Evolutionary conservation across 1,140 invertebrate genomes (phyloP).

Genomic region (Phthorimaea operculella): DNA sequence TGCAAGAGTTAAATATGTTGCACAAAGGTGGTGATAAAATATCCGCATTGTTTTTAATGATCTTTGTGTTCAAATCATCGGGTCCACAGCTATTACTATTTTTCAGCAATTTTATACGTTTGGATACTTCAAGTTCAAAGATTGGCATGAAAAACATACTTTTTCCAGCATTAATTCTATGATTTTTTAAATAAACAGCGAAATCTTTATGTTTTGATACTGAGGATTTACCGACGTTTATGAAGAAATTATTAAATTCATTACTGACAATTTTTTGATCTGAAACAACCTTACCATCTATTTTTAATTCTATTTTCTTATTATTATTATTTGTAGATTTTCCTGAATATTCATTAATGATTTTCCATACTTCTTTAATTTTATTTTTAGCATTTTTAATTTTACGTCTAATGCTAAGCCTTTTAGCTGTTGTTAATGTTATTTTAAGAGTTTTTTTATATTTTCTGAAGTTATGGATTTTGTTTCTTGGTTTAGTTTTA

Average conservation of each 20-base stretch:
- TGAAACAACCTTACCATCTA: background rate
- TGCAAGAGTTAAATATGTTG: background rate
- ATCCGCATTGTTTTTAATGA: conserved; percentile 3
- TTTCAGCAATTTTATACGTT: background rate
- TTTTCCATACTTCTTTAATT: background rate
- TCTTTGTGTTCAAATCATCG: conserved; percentile 3
- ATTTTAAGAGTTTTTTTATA: conserved; percentile 3
- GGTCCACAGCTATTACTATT: conserved; percentile 2
- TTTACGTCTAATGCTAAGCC: background rate
- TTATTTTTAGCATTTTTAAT: conserved; percentile 1
- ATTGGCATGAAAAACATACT: background rate
- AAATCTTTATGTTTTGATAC: background rate
- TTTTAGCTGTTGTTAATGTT: background rate
- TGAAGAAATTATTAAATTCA: conserved; percentile 2
- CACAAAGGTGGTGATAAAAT: background rate
- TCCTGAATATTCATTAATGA: conserved; percentile 1
- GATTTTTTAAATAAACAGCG: background rate
- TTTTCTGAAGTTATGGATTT: background rate
- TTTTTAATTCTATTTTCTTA: background rate
- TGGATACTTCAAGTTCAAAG: background rate
- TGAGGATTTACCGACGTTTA: background rate
- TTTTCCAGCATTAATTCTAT: background rate
- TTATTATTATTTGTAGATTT: background rate
- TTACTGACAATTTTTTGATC: background rate
- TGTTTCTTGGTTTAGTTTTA: no score